Percentiles rank a stretch among this genome's conserved stretches.
These are phyloP conservation scores for Heliconius eleuchia DNA, from an alignment of 1,140 invertebrate species.

Conservation along the genomic window DNA sequence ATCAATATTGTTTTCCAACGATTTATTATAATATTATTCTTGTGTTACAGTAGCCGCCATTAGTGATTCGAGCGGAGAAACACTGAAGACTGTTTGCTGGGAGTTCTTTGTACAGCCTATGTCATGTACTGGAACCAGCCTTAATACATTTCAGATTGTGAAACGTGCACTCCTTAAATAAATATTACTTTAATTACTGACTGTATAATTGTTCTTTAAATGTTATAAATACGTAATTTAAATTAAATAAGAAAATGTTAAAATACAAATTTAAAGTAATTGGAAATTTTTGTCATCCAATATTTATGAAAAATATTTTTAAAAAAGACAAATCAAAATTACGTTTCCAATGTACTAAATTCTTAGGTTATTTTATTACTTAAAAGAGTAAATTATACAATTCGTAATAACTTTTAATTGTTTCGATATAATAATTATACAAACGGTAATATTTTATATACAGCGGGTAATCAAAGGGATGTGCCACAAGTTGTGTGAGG, in stretches of 20 bases:
- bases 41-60: conserved; percentile 73
- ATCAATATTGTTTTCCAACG: neutral
- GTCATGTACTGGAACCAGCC: conserved; percentile 43
- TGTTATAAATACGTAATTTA: neutral
- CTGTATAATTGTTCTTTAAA: conserved; percentile 13
- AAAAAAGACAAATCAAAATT: neutral
- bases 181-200: conserved; percentile 45
- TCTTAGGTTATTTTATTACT: neutral
- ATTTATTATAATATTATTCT: neutral
- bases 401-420: neutral
- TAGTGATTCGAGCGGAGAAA: conserved; percentile 61
- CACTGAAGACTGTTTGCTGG: conserved; percentile 74
- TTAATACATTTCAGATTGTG: conserved; percentile 52
- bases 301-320: neutral
- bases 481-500: conserved; percentile 54
- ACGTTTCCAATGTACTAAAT: neutral
- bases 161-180: conserved; percentile 48
- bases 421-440: conserved; percentile 28
- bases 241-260: neutral
- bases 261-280: neutral
- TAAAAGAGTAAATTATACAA: neutral
- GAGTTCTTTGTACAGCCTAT: conserved; percentile 34
- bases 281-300: neutral
- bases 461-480: conserved; percentile 58
- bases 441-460: conserved; percentile 44